Evolutionary conservation across 1,140 invertebrate species (phyloP), one percentile per base, ranked within the genome.

Genomic region (Bombus waltoni): DNA sequence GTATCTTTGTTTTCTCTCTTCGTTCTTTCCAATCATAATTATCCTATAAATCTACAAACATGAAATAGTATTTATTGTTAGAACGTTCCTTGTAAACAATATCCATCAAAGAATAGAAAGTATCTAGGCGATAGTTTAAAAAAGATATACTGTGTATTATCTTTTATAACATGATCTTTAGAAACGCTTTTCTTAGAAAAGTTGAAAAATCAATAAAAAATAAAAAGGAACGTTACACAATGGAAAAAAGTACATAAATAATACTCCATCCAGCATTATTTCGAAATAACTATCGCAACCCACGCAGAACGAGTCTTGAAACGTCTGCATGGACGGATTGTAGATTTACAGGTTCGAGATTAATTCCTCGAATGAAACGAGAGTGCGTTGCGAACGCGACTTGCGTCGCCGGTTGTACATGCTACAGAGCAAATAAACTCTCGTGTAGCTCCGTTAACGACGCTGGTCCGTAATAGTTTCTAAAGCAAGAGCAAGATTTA

Each of bases 401-500:
- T 28, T 22, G 71, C 74, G 74, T 66, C 72, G 57, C 15, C 72
- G 57, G 10, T 72, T 35, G 73, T 53, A 42, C 42, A 62, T 42
- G 35, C 40, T 32, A 5, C 44, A 44, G 32, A n/a, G 73, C 62
- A 83, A 85, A 85, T 85, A 85, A 85, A 85, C 83, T 71, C 62
- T 70, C 65, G 82, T 42, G 59, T 38, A 57, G 65, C 65, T 42
- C 44, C 18, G 75, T 80, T 74, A 88, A 57, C 88, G 62, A 82
- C 53, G 74, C 9, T n/a, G 53, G 42, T 47, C 73, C 10, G 66
- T 75, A 57, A 76, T 72, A 73, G 87, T 78, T 80, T 88, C 75
- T 59, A 86, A 89, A 89, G 81, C 88, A 65, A 65, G 72, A 42
- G 68, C 84, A 59, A 79, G 66, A 89, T 89, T 89, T 87, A 89